Conservation (phyloP, 2,888 invertebrate genomes). For the Morpho helenor region DNA sequence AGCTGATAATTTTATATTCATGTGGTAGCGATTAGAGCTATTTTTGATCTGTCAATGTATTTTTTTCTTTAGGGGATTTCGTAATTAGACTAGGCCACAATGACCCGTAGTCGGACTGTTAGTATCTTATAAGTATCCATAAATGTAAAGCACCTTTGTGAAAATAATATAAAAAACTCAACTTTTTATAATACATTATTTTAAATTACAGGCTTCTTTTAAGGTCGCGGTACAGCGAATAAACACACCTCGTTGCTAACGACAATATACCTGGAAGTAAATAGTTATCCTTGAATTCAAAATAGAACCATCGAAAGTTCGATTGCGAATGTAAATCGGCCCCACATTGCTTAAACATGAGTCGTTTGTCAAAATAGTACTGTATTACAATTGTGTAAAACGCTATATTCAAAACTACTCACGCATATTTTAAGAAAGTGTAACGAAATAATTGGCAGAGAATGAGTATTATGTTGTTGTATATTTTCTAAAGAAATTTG, state of each 20-base stretch:
- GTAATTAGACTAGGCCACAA: no score
- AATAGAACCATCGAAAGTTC: constrained; percentile 50
- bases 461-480: constrained; percentile 1
- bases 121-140: no score
- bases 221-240: no score
- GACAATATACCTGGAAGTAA: constrained; percentile 22
- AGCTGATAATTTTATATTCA: no score
- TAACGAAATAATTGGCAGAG: constrained; percentile 4
- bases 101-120: no score
- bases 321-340: constrained; percentile 50
- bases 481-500: constrained; percentile 7
- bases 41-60: no score
- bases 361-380: constrained; percentile 13
- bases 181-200: no score
- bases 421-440: constrained; percentile 6
- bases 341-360: constrained; percentile 21
- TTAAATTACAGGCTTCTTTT: no score
- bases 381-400: not conserved
- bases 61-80: no score
- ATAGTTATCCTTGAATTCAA: constrained; percentile 50
- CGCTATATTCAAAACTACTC: constrained; percentile 1
- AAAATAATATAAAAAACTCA: no score
- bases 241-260: not conserved
- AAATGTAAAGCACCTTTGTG: no score
- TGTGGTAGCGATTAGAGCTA: no score